Percentiles rank a stretch among this genome's conserved stretches.
Conservation (phyloP, 2,797 vertebrate species). For the Gastrophryne carolinensis region DNA sequence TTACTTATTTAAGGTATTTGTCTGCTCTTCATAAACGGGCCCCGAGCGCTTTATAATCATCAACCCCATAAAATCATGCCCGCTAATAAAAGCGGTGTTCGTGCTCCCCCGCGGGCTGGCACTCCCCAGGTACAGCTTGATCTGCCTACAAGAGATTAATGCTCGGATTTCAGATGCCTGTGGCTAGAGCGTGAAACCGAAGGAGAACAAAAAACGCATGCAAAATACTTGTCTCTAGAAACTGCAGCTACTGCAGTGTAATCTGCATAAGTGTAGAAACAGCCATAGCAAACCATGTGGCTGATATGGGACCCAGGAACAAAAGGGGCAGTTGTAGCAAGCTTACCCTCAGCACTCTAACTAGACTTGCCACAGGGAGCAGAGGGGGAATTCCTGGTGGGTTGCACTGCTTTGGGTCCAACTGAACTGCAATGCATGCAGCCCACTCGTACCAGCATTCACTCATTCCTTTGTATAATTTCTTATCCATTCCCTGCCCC, state of each 20-base stretch:
- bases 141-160: conserved; percentile 12
- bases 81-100: not conserved
- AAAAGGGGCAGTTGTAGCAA: too few species aligned
- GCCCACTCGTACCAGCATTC: too few species aligned
- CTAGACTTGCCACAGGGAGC: too few species aligned
- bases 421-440: too few species aligned
- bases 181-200: not conserved
- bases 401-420: too few species aligned
- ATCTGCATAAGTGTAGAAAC: too few species aligned
- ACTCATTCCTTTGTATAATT: too few species aligned
- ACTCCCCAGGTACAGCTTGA: not conserved
- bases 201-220: not conserved
- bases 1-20: conserved; percentile 16
- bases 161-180: not conserved
- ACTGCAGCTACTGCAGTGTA: not conserved
- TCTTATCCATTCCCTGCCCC: too few species aligned
- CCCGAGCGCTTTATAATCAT: conserved; percentile 32
- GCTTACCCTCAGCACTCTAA: too few species aligned
- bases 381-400: too few species aligned
- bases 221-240: not conserved
- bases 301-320: too few species aligned
- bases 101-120: not conserved
- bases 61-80: conserved; percentile 22
- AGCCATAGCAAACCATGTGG: too few species aligned
- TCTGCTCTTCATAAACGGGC: conserved; percentile 10